Evolutionary conservation across 1,140 invertebrate genomes (phyloP).

Genomic region (Pseudachorutes palmiensis): DNA sequence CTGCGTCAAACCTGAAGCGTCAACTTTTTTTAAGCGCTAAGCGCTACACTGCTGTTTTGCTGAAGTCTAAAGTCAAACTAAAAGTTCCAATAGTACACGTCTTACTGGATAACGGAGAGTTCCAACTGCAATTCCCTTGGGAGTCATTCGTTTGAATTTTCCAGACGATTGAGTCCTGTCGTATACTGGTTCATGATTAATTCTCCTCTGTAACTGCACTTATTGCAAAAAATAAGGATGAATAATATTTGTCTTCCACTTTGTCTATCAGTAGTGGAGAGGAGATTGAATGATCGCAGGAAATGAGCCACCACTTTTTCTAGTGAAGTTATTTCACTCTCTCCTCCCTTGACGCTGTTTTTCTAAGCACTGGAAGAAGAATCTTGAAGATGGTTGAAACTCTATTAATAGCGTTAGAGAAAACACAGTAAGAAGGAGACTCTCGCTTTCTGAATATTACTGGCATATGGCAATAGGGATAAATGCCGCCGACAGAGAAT

Average conservation of each 20-base stretch:
- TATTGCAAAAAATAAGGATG: not conserved
- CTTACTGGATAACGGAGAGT: too few relatives aligned
- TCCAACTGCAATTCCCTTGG: too few relatives aligned
- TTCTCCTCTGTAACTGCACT: not conserved
- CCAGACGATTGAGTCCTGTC: not conserved
- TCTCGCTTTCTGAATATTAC: not conserved
- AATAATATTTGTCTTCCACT: slow-evolving; percentile 1
- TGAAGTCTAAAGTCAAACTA: too few relatives aligned
- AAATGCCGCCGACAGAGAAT: not conserved
- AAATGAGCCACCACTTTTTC: not conserved
- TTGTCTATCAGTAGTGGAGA: not conserved
- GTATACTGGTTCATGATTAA: not conserved
- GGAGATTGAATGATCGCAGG: slow-evolving; percentile 4
- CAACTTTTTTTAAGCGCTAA: too few relatives aligned
- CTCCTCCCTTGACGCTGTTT: not conserved
- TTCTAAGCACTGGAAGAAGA: not conserved
- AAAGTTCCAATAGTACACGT: too few relatives aligned
- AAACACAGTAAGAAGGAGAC: slow-evolving; percentile 12
- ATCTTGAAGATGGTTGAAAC: slow-evolving; percentile 1
- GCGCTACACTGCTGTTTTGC: too few relatives aligned
- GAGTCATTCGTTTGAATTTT: too few relatives aligned
- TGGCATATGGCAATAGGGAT: slow-evolving; percentile 1
- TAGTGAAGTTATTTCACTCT: not conserved
- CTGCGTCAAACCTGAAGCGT: too few relatives aligned
- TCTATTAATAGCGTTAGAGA: slow-evolving; percentile 22